phyloP scores from a whole-genome alignment of 2,797 vertebrate species.

The Melanotaenia pygmaea region DNA sequence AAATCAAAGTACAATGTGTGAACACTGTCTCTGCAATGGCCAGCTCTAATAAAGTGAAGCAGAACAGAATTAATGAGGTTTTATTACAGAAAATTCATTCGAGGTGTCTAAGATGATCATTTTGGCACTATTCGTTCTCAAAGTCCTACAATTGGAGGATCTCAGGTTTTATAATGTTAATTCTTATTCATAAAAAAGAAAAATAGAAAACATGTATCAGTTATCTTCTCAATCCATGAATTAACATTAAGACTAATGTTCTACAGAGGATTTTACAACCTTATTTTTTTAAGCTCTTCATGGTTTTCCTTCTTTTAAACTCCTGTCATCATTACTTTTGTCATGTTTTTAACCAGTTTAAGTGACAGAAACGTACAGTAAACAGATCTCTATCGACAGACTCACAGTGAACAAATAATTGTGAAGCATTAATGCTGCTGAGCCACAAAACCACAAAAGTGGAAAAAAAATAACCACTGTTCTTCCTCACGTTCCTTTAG shows the following conservation, averaged over 20 bases:
- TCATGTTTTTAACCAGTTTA: neutral
- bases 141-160: neutral
- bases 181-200: neutral
- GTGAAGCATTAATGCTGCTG: neutral
- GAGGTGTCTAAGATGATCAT: neutral
- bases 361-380: neutral
- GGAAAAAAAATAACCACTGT: neutral
- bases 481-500: neutral
- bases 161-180: neutral
- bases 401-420: too few relatives aligned
- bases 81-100: neutral
- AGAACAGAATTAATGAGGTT: too few relatives aligned
- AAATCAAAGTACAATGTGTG: neutral
- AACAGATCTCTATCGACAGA: neutral
- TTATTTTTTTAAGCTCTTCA: too few relatives aligned
- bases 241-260: too few relatives aligned
- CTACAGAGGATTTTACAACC: too few relatives aligned
- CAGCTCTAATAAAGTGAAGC: too few relatives aligned
- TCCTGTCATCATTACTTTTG: neutral
- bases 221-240: too few relatives aligned
- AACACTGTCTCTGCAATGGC: neutral
- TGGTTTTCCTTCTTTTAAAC: too few relatives aligned
- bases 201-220: neutral
- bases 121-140: neutral
- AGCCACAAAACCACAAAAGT: neutral